These are phyloP conservation scores for Picus viridis DNA, from an alignment of 2,797 vertebrate species.

Conservation along the genomic window DNA sequence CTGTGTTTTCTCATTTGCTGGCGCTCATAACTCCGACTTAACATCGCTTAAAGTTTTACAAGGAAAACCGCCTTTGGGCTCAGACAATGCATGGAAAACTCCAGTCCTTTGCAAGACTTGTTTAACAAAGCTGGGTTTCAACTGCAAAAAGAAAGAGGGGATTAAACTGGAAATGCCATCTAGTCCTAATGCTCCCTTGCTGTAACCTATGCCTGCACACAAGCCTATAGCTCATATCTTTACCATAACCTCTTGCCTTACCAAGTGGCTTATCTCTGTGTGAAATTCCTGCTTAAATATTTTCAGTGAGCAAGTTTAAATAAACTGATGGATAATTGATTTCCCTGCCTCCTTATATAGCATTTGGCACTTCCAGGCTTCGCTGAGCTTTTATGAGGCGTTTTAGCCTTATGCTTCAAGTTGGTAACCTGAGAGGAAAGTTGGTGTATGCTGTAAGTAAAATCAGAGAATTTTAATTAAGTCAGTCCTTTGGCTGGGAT, in stretches of 20 bases:
- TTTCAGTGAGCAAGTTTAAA: slow-evolving; percentile 64
- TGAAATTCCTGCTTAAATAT: slow-evolving; percentile 58
- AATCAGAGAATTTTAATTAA: slow-evolving; percentile 3
- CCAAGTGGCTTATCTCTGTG: slow-evolving; percentile 36
- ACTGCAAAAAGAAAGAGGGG: background rate
- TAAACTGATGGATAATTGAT: slow-evolving; percentile 52
- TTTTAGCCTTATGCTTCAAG: background rate
- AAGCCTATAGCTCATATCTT: background rate
- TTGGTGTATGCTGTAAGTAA: background rate
- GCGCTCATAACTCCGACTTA: background rate
- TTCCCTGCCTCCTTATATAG: background rate
- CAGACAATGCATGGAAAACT: background rate
- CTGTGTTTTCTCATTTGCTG: slow-evolving; percentile 27
- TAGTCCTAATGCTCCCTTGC: background rate
- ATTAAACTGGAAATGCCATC: slow-evolving; percentile 39
- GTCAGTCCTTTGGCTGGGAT: background rate
- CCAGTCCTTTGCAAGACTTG: background rate
- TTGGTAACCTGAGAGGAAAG: slow-evolving; percentile 24
- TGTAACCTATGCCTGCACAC: background rate
- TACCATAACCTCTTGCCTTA: background rate
- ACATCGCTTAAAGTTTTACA: background rate
- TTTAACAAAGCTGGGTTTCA: slow-evolving; percentile 40
- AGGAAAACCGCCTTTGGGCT: slow-evolving; percentile 24
- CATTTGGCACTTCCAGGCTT: slow-evolving; percentile 22
- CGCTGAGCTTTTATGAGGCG: background rate